phyloP scores from a whole-genome alignment of 2,888 invertebrate species.

The Aleiodes alternator region DNA sequence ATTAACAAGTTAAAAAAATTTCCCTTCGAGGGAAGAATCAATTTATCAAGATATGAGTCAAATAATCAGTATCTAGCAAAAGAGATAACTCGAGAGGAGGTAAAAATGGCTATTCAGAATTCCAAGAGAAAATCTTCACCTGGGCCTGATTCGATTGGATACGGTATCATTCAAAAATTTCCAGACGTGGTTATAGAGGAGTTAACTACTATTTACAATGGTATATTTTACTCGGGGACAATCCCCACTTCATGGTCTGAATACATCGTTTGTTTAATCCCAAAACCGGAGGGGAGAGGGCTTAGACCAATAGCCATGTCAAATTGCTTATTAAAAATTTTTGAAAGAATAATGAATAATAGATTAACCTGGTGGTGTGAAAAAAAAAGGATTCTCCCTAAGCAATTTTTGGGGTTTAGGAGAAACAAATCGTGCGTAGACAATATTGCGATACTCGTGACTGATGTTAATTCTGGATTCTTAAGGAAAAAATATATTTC shows the following conservation, averaged over 20 bases:
- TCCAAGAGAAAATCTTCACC: no score
- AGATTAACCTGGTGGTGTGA: constrained; percentile 25
- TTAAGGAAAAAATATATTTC: background rate
- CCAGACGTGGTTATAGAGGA: background rate
- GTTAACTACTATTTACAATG: background rate
- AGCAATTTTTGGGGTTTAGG: constrained; percentile 32
- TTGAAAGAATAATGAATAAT: constrained; percentile 29
- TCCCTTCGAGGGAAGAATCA: no score
- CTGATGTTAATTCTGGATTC: constrained; percentile 18
- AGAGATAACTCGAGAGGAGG: no score
- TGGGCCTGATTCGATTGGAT: no score
- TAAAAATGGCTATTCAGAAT: no score
- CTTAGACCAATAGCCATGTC: constrained; percentile 36
- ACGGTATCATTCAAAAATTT: background rate
- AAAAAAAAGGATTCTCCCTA: background rate
- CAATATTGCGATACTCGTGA: constrained; percentile 24
- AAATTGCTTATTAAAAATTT: constrained; percentile 8
- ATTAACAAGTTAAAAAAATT: no score
- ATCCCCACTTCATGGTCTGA: constrained; percentile 25
- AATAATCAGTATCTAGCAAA: no score
- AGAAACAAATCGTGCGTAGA: constrained; percentile 27
- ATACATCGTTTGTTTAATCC: constrained; percentile 7
- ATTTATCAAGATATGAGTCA: no score
- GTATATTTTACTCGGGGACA: background rate
- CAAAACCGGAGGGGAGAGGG: constrained; percentile 25